Evolutionary conservation across 2,113 vertebrate species (phyloP).

Genomic region (Psilopogon haemacephalus): DNA sequence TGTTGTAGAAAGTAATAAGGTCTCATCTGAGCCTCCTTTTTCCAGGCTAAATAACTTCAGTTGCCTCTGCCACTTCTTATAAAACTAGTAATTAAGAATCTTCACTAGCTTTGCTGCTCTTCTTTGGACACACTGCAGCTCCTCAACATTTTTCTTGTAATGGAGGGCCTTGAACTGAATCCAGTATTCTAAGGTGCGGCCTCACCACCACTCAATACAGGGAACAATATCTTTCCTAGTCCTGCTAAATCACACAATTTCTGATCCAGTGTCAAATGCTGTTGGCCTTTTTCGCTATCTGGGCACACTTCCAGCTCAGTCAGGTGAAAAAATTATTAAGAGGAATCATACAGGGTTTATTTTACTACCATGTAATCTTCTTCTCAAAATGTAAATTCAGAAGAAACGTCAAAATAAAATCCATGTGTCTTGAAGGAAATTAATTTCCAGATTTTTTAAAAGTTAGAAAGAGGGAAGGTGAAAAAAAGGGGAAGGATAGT

Average conservation of each 20-base stretch:
- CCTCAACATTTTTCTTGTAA: not conserved
- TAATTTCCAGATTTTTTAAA: not conserved
- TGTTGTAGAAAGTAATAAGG: rapidly evolving
- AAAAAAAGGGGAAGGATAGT: not conserved
- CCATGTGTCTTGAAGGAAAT: not conserved
- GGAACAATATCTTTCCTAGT: rapidly evolving
- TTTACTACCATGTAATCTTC: not conserved
- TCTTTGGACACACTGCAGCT: rapidly evolving
- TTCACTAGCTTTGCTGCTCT: not conserved
- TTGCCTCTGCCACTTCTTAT: not conserved
- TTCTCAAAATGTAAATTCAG: not conserved
- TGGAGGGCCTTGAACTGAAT: not conserved
- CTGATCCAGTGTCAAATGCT: not conserved
- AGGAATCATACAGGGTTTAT: not conserved
- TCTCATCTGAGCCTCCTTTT: not conserved
- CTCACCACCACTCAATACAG: rapidly evolving
- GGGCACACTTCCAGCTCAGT: not conserved
- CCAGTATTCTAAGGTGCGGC: rapidly evolving
- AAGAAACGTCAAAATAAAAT: not conserved
- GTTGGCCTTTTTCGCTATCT: not conserved
- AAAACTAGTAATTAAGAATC: not conserved
- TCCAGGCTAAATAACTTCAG: not conserved
- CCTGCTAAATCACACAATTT: not conserved
- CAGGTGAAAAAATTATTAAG: not conserved
- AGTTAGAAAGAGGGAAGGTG: not conserved